phyloP scores from a whole-genome alignment of 2,797 vertebrate species.

The Cichlasoma orientale region DNA sequence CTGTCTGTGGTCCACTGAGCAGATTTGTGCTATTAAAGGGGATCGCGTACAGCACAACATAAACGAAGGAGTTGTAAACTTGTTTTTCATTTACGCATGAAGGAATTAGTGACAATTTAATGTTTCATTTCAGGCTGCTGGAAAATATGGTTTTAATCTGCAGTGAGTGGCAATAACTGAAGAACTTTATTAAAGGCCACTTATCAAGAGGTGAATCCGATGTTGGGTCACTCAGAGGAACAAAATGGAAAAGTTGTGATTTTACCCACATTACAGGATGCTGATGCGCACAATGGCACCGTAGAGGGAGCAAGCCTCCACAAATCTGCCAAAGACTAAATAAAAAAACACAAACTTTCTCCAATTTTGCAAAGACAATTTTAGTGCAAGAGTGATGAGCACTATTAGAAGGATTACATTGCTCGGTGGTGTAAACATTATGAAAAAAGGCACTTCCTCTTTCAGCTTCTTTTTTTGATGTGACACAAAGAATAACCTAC shows the following conservation, averaged over 20 bases:
- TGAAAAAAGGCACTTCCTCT: too few relatives aligned
- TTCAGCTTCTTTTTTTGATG: neutral
- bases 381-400: neutral
- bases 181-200: constrained; percentile 58
- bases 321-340: neutral
- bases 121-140: constrained; percentile 14
- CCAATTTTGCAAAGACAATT: neutral
- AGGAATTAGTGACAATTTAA: constrained; percentile 54
- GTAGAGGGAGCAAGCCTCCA: neutral
- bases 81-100: constrained; percentile 40
- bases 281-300: neutral
- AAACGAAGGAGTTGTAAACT: constrained; percentile 19
- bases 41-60: neutral
- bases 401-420: neutral
- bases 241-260: constrained; percentile 17
- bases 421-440: neutral
- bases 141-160: constrained; percentile 47
- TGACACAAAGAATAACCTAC: too few relatives aligned
- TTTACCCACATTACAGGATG: neutral
- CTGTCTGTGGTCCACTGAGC: constrained; percentile 22
- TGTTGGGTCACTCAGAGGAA: constrained; percentile 21
- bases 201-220: constrained; percentile 31
- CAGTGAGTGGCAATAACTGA: constrained; percentile 36
- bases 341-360: neutral
- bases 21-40: constrained; percentile 14